Conservation (phyloP, 2,888 invertebrate species). For the Platerodrilus igneus region DNA sequence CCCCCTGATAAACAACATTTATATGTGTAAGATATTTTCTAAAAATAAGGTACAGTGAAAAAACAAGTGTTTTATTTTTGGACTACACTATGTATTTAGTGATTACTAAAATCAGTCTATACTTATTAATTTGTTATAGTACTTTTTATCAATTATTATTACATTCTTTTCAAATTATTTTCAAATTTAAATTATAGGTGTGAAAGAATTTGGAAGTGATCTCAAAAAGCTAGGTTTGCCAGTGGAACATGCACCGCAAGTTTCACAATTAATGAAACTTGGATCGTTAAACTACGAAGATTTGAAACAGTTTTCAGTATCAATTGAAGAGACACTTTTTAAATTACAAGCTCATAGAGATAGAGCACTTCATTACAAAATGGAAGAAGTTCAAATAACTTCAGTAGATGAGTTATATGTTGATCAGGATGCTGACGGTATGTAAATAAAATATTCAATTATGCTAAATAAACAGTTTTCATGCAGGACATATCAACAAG, state of each 20-base stretch:
- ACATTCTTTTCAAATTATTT: neutral
- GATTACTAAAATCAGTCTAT: no score
- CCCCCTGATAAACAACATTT: no score
- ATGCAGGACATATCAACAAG: conserved; percentile 63
- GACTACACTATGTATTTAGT: no score
- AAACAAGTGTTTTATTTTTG: no score
- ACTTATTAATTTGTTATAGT: no score
- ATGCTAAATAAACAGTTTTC: neutral
- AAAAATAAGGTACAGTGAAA: no score
- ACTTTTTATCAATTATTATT: no score
- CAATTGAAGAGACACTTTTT: conserved; percentile 91
- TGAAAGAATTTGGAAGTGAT: conserved; percentile 90
- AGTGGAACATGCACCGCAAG: conserved; percentile 95
- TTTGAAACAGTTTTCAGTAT: conserved; percentile 85
- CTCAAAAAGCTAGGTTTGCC: conserved; percentile 89
- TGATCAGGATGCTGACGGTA: conserved; percentile 79
- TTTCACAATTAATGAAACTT: conserved; percentile 92
- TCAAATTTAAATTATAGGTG: conserved; percentile 46
- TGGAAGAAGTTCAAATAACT: conserved; percentile 92
- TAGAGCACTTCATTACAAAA: conserved; percentile 85
- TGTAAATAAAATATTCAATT: neutral
- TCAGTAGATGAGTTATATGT: conserved; percentile 90
- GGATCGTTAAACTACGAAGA: conserved; percentile 87
- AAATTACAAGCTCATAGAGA: conserved; percentile 79
- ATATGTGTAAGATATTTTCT: no score